Evolutionary conservation across 2,888 invertebrate species (phyloP).

Genomic region (Lamellibrachia columna): DNA sequence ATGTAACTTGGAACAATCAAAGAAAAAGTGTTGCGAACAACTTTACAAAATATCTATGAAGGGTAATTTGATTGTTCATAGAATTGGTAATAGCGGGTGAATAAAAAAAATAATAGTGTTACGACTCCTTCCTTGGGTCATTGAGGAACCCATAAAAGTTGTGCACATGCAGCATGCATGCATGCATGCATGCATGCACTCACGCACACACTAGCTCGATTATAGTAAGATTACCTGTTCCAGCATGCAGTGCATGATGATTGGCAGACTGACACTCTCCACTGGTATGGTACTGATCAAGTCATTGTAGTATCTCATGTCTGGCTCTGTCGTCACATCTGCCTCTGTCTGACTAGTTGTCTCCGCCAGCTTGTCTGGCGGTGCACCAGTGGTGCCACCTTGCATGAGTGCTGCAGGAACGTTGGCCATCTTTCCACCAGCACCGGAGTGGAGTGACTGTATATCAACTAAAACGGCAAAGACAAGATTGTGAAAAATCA

Average conservation of each 20-base stretch:
- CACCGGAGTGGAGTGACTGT: not conserved
- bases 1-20: no score
- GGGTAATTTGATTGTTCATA: no score
- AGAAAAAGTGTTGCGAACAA: no score
- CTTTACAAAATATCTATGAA: no score
- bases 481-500: not conserved
- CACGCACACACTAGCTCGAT: no score
- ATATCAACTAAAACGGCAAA: not conserved
- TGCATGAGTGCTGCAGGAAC: not conserved
- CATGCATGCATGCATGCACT: no score
- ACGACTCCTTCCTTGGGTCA: no score
- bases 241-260: constrained; percentile 63
- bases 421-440: not conserved
- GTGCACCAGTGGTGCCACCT: constrained; percentile 7
- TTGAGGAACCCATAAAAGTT: no score
- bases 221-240: constrained; percentile 55
- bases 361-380: not conserved
- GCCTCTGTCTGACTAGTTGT: not conserved
- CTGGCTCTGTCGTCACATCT: constrained; percentile 34
- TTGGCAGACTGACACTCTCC: constrained; percentile 62
- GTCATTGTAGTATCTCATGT: constrained; percentile 64
- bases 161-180: no score
- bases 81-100: no score
- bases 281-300: constrained; percentile 62
- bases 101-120: no score